phyloP scores from a whole-genome alignment of 1,140 invertebrate species.

The Maniola jurtina region DNA sequence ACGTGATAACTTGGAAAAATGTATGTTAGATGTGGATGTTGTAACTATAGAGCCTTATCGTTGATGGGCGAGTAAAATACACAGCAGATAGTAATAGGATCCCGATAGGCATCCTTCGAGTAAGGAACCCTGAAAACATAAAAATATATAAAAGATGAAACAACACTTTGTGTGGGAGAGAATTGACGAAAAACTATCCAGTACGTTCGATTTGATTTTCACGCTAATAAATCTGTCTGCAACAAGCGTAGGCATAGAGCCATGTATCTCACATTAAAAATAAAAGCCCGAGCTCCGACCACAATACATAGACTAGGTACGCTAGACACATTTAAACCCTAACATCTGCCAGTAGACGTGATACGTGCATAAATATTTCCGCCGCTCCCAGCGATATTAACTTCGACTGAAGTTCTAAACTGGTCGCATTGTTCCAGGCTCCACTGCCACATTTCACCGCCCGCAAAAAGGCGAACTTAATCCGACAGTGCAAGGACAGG shows the following conservation, averaged over 20 bases:
- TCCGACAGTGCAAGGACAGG: slow-evolving; percentile 55
- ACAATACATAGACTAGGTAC: neutral
- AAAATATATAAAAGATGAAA: too few relatives aligned
- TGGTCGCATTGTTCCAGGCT: slow-evolving; percentile 37
- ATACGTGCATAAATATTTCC: slow-evolving; percentile 36
- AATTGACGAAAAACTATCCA: too few relatives aligned
- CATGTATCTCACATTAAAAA: neutral
- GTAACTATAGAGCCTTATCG: too few relatives aligned
- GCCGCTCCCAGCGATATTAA: slow-evolving; percentile 35
- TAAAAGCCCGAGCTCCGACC: neutral
- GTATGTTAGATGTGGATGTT: too few relatives aligned
- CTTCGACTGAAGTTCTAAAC: slow-evolving; percentile 38
- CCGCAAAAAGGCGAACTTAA: slow-evolving; percentile 62
- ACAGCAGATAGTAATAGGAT: too few relatives aligned
- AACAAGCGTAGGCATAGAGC: neutral
- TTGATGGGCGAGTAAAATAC: too few relatives aligned
- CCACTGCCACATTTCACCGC: slow-evolving; percentile 41
- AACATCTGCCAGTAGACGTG: slow-evolving; percentile 18
- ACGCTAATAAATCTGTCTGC: too few relatives aligned
- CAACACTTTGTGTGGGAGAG: too few relatives aligned
- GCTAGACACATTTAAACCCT: neutral
- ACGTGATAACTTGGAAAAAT: too few relatives aligned
- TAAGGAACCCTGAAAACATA: too few relatives aligned
- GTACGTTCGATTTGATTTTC: too few relatives aligned
- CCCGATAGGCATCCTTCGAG: too few relatives aligned